Base-by-base conservation (phyloP, 2,113 vertebrate species). In the Danionella cerebrum region DNA sequence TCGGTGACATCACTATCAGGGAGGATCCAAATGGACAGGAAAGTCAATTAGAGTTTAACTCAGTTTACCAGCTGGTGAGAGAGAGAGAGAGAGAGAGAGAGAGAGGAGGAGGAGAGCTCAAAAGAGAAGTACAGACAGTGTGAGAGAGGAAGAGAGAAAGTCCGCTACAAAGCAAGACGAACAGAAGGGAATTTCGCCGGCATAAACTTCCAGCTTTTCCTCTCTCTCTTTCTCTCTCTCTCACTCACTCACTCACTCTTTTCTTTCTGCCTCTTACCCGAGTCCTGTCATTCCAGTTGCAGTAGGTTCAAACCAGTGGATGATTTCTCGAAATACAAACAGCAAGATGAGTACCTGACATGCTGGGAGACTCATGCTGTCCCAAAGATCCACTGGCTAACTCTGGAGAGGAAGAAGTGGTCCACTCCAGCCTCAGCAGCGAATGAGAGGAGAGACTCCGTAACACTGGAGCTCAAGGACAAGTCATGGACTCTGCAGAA, bases 401-500 rank as follows among this genome's bases (percentile, higher is more conserved):
- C 10, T 10, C 42, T 44, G 27, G n/a, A 38, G 31, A 33, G 16
- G 18, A 70, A 77, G 72, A 74, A 18, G 70, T 75, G 75, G 67
- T 73, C 80, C 54, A 76, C 71, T 79, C 75, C 76, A 74, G 82
- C 77, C 74, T 72, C 82, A 79, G 79, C 75, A 81, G 82, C 76
- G 76, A 84, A 82, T 67, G 77, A 70, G 80, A 87, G 80, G 71
- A 75, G 75, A 82, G 84, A 84, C 82, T 86, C 82, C 79, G 81
- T 87, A 89, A 90, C 87, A 73, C 89, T 89, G 89, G 88, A 89
- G 86, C 86, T 85, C 77, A 87, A 87, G 84, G 84, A 87, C 83
- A 89, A 88, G 80, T 84, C 87, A 90, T 90, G 89, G 87, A 90
- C 86, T 87, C 87, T 90, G 84, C 80, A 83, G 84, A 87, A 78